phyloP scores from a whole-genome alignment of 1,140 invertebrate species.

The Hydropsyche tenuis region DNA sequence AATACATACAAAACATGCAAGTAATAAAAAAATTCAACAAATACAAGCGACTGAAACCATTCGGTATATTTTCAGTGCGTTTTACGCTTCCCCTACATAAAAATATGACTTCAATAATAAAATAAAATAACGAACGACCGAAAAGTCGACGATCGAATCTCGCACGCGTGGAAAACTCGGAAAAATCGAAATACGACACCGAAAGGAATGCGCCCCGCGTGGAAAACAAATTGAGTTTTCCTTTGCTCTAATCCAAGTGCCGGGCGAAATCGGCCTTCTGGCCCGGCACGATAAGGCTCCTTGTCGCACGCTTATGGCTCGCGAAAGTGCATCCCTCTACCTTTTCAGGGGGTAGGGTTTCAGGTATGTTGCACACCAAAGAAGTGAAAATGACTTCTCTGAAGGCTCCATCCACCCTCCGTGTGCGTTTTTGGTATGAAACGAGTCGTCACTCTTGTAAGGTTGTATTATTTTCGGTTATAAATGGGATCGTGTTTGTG shows the following conservation, averaged over 20 bases:
- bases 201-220: slow-evolving; percentile 40
- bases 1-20: too few relatives aligned
- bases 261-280: slow-evolving; percentile 22
- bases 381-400: slow-evolving; percentile 40
- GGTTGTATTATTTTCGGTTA: too few relatives aligned
- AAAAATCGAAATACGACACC: background rate
- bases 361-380: slow-evolving; percentile 2
- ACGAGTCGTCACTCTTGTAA: too few relatives aligned
- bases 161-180: slow-evolving; percentile 10
- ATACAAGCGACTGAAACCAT: too few relatives aligned
- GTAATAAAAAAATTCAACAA: too few relatives aligned
- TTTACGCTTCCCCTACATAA: too few relatives aligned
- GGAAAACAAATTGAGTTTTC: slow-evolving; percentile 50
- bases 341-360: background rate
- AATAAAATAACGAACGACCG: too few relatives aligned
- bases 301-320: background rate
- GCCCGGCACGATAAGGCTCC: slow-evolving; percentile 2
- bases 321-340: background rate
- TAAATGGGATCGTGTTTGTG: too few relatives aligned
- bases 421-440: too few relatives aligned
- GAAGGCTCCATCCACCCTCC: slow-evolving; percentile 24
- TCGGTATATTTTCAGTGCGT: too few relatives aligned
- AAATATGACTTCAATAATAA: too few relatives aligned
- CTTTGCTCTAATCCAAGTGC: slow-evolving; percentile 37
- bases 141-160: background rate